Percentiles rank a stretch among this genome's conserved stretches.
These are phyloP conservation scores for Halocynthia aurantium DNA, from an alignment of 23 tunicate genomes.

Conservation along the genomic window DNA sequence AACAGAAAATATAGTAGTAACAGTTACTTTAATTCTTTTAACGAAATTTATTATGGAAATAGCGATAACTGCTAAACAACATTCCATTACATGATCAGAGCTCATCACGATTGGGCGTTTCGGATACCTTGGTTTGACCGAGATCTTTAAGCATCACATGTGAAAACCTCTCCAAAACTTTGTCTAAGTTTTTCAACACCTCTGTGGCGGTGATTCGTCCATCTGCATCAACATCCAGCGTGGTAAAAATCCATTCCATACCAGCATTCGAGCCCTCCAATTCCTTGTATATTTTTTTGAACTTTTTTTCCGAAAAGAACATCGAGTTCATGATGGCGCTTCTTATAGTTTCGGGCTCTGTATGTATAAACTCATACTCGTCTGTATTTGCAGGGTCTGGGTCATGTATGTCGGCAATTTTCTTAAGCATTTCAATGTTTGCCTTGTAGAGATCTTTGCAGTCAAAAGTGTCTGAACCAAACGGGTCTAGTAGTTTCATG, in stretches of 20 bases:
- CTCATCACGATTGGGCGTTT: too few relatives aligned
- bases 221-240: constrained; percentile 14
- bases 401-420: constrained; percentile 18
- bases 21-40: too few relatives aligned
- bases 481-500: constrained; percentile 7
- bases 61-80: too few relatives aligned
- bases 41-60: too few relatives aligned
- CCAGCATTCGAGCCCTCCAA: constrained; percentile 17
- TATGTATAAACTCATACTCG: constrained; percentile 27
- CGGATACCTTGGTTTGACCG: too few relatives aligned
- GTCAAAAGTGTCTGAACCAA: background rate
- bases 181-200: constrained; percentile 14
- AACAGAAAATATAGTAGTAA: too few relatives aligned
- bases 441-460: background rate
- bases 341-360: constrained; percentile 5
- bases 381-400: constrained; percentile 37
- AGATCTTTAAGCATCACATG: background rate
- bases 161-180: constrained; percentile 22
- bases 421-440: constrained; percentile 11
- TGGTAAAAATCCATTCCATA: constrained; percentile 6
- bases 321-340: background rate
- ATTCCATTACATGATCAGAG: too few relatives aligned
- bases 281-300: constrained; percentile 2
- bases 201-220: background rate
- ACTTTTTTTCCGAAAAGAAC: background rate